phyloP scores from a whole-genome alignment of 2,797 vertebrate genomes.

The Leuciscus waleckii region DNA sequence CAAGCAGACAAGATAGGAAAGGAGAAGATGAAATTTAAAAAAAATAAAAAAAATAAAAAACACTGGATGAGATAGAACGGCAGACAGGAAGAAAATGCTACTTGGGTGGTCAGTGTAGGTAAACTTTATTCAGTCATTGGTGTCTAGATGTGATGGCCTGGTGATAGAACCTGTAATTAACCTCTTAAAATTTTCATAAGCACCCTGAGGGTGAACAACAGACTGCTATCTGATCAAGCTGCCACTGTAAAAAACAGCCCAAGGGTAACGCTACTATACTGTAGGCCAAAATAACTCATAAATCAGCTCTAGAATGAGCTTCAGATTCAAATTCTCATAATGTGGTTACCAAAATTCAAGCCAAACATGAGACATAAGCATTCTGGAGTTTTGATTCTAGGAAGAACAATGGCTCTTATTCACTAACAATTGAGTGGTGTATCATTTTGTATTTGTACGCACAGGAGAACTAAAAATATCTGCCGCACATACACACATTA shows the following conservation, averaged over 20 bases:
- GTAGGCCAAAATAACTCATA: constrained; percentile 23
- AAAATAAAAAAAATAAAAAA: constrained; percentile 52
- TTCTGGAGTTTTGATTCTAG: background rate
- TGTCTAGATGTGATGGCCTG: constrained; percentile 25
- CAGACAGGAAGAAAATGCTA: background rate
- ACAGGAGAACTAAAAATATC: background rate
- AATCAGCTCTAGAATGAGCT: constrained; percentile 10
- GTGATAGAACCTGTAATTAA: constrained; percentile 56
- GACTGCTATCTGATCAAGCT: constrained; percentile 41
- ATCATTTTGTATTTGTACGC: too few relatives aligned
- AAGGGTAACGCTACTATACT: background rate
- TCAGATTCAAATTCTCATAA: background rate
- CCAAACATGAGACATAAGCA: background rate
- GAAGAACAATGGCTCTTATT: background rate
- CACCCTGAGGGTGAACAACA: constrained; percentile 49
- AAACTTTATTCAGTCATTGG: constrained; percentile 37
- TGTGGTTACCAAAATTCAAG: background rate
- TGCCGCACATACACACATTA: background rate
- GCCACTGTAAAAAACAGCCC: constrained; percentile 32
- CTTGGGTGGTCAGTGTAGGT: constrained; percentile 46
- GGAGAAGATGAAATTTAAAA: constrained; percentile 55
- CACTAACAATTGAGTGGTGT: too few relatives aligned
- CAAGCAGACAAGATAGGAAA: constrained; percentile 72
- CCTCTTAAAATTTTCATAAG: constrained; percentile 59
- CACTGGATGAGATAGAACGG: constrained; percentile 23